phyloP scores from a whole-genome alignment of 2,888 invertebrate genomes.

The Trichopria drosophilae region DNA sequence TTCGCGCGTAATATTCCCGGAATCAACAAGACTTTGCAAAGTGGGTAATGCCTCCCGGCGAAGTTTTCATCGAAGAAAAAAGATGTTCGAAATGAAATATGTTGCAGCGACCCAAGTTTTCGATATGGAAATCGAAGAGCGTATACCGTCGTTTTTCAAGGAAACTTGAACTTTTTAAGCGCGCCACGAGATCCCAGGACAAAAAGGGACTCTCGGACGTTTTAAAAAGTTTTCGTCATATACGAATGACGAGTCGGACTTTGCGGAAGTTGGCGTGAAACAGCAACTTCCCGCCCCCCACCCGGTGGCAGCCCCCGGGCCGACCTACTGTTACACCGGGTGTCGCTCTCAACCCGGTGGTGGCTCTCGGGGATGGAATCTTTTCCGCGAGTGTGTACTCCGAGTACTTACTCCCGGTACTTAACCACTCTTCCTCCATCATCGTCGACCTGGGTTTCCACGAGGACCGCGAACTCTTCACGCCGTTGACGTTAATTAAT shows the following conservation, averaged over 20 bases:
- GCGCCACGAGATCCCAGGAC: slow-evolving; percentile 31
- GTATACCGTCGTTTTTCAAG: too few species aligned
- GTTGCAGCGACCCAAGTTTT: background rate
- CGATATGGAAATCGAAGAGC: background rate
- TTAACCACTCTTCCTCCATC: too few species aligned
- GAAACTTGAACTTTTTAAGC: slow-evolving; percentile 36
- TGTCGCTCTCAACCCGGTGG: too few species aligned
- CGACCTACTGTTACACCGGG: background rate
- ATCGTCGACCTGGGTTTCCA: too few species aligned
- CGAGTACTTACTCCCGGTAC: too few species aligned
- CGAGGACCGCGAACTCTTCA: too few species aligned
- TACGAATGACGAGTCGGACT: slow-evolving; percentile 38
- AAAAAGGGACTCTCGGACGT: slow-evolving; percentile 38
- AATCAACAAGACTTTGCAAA: too few species aligned
- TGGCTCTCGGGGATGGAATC: too few species aligned
- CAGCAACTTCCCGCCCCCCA: slow-evolving; percentile 31
- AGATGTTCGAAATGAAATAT: too few species aligned
- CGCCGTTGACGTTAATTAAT: slow-evolving; percentile 31
- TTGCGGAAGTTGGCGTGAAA: slow-evolving; percentile 36
- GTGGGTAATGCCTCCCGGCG: too few species aligned
- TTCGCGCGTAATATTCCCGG: too few species aligned
- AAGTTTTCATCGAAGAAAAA: too few species aligned
- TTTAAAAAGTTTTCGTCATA: slow-evolving; percentile 37
- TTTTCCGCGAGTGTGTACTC: slow-evolving; percentile 24
- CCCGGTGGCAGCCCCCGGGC: slow-evolving; percentile 28